phyloP scores from a whole-genome alignment of 2,113 vertebrate genomes.

The Turdus rufiventris region DNA sequence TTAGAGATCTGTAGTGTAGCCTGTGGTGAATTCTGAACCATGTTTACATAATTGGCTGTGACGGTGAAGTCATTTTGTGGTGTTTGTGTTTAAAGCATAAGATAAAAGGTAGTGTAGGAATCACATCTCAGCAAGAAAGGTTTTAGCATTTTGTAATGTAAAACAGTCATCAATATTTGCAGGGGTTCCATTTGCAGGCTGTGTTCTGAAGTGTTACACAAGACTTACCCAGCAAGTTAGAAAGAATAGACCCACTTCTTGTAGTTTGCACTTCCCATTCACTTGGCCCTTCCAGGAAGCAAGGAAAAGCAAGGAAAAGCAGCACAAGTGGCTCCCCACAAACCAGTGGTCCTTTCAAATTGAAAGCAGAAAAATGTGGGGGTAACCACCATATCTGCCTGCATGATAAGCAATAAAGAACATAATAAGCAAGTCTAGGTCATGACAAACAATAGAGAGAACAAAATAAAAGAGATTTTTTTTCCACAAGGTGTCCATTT shows the following conservation, averaged over 20 bases:
- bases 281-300: not conserved
- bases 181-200: not conserved
- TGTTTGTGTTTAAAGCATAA: not conserved
- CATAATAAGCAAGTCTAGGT: not conserved
- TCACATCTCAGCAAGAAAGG: not conserved
- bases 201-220: not conserved
- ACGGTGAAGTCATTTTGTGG: not conserved
- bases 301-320: not conserved
- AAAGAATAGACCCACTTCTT: not conserved
- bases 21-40: not conserved
- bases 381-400: not conserved
- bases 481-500: not conserved
- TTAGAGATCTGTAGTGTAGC: not conserved
- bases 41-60: not conserved
- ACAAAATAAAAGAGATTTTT: not conserved
- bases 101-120: not conserved
- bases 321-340: not conserved
- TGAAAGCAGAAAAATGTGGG: not conserved
- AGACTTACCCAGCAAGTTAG: not conserved
- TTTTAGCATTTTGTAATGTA: not conserved
- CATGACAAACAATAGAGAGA: not conserved
- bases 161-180: not conserved
- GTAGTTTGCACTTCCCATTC: not conserved
- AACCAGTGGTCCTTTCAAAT: not conserved
- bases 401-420: not conserved